phyloP scores from a whole-genome alignment of 2,888 invertebrate species.

The Lagria hirta region DNA sequence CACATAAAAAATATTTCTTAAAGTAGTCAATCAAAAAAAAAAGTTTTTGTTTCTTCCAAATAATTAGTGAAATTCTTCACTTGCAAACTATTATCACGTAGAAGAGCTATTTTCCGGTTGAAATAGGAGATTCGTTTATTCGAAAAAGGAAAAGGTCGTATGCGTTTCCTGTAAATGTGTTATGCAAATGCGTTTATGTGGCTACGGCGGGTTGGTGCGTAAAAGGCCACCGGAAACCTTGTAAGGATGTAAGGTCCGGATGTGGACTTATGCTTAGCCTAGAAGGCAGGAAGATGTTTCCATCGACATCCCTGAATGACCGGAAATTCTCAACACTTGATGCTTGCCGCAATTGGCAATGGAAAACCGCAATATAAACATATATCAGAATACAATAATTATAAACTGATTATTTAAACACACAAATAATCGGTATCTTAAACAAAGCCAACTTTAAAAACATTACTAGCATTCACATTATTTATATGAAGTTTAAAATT shows the following conservation, averaged over 20 bases:
- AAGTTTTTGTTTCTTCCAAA: too few relatives aligned
- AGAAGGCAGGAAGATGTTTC: slow-evolving; percentile 28
- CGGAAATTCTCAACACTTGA: slow-evolving; percentile 26
- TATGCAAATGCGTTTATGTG: slow-evolving; percentile 19
- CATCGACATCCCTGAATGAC: slow-evolving; percentile 33
- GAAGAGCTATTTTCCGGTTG: too few relatives aligned
- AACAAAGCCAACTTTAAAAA: too few relatives aligned
- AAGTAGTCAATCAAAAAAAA: too few relatives aligned
- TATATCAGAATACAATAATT: too few relatives aligned
- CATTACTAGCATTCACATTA: too few relatives aligned
- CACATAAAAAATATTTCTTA: too few relatives aligned
- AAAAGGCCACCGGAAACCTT: slow-evolving; percentile 29
- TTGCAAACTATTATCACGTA: too few relatives aligned
- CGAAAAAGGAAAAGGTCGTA: slow-evolving; percentile 13
- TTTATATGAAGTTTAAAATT: too few relatives aligned
- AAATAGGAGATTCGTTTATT: slow-evolving; percentile 4
- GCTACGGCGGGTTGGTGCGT: slow-evolving; percentile 14
- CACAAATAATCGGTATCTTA: too few relatives aligned
- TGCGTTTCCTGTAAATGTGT: slow-evolving; percentile 20
- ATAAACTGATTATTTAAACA: too few relatives aligned
- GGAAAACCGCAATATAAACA: too few relatives aligned
- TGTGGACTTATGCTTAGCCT: slow-evolving; percentile 32
- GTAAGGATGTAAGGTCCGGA: slow-evolving; percentile 35
- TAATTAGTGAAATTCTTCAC: neutral
- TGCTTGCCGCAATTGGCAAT: slow-evolving; percentile 10